Evolutionary conservation across 1,140 invertebrate genomes (phyloP).

Genomic region (Calycopis cecrops): DNA sequence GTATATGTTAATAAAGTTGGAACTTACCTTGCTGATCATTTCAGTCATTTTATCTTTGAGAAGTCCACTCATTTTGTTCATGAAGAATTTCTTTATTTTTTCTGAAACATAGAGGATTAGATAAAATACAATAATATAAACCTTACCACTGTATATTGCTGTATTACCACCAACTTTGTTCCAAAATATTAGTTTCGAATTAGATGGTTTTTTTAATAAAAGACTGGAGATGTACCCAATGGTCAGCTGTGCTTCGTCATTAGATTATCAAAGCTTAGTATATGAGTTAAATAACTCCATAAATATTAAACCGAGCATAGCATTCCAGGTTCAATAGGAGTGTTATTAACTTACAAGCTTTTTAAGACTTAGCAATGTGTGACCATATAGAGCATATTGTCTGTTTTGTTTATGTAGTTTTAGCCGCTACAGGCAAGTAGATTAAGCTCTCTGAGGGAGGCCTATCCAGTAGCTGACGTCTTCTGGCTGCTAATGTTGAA

Average conservation of each 20-base stretch:
- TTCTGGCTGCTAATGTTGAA: too few relatives aligned
- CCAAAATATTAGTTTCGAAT: background rate
- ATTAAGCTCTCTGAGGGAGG: too few relatives aligned
- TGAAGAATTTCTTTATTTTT: slow-evolving; percentile 5
- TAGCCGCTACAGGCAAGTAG: too few relatives aligned
- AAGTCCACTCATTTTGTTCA: background rate
- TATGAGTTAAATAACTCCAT: background rate
- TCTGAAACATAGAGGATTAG: background rate
- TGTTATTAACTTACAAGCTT: too few relatives aligned
- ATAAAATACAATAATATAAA: background rate
- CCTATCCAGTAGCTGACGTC: too few relatives aligned
- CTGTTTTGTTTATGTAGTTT: too few relatives aligned
- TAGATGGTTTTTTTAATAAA: background rate
- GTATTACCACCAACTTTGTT: background rate
- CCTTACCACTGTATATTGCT: too few relatives aligned
- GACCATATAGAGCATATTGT: too few relatives aligned
- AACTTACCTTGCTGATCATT: background rate
- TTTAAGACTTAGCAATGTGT: too few relatives aligned
- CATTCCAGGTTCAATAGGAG: too few relatives aligned
- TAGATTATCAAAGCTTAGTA: background rate
- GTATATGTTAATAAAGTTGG: too few relatives aligned
- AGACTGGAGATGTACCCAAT: background rate
- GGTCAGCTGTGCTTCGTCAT: background rate
- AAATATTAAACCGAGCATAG: background rate
- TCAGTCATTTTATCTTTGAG: slow-evolving; percentile 1